Base-by-base conservation (phyloP, 2,113 vertebrate species). In the Eulacestoma nigropectus region DNA sequence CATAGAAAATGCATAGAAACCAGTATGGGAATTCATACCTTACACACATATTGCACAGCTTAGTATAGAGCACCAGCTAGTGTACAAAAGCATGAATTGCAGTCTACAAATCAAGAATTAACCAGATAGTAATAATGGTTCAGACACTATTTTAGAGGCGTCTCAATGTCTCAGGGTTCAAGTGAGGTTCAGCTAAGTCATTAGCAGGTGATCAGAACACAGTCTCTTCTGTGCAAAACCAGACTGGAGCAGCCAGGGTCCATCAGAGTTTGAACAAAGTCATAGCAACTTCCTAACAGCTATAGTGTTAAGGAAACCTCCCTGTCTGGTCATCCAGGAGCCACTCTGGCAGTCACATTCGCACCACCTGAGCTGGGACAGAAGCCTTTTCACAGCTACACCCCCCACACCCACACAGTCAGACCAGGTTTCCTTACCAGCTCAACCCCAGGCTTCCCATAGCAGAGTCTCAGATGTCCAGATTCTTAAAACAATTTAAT, bases 31-130 rank as follows among this genome's bases (percentile, higher is more conserved):
- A 77, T 63, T 83, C 19, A 41, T 30, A 33, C 9, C 35, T 33
- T 35, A 67, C 26, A 27, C 46, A 37, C 15, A 16, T 26, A n/a
- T 29, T 10, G 13, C 44, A 88, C 50, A 39, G n/a, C 49, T 92
- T 96, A 86, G 60, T 3, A 0, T 3, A 81, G 85, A 93, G 85
- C 95, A 93, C 90, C 85, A 90, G 76, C 93, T 96, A 94, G 82
- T 13, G 95, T 47, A 49, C 39, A 63, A 70, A 86, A 78, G 16
- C 21, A 78, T 33, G 60, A 90, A 93, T 17, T 95, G 56, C 72
- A 50, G 2, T 41, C 78, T 67, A 47, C 25, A 52, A n/a, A 49
- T 29, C 20, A 29, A 25, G 85, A 17, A 42, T 25, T 33, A 80
- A n/a, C 6, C 7, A 4, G 22, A 30, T 21, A 10, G 23, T 42